phyloP scores from a whole-genome alignment of 2,797 vertebrate species.

The Ciconia nigra region DNA sequence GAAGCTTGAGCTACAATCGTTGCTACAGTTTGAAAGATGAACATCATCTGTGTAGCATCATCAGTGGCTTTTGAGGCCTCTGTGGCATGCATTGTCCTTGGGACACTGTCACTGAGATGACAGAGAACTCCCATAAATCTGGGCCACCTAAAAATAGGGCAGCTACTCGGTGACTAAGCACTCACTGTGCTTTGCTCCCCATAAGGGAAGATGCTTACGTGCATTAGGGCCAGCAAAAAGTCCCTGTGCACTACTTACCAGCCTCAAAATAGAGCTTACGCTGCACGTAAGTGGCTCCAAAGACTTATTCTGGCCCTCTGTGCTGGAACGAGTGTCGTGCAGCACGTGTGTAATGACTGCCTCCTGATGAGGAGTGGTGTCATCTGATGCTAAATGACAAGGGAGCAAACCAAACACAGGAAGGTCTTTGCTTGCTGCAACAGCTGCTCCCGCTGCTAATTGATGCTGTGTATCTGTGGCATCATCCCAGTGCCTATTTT shows the following conservation, averaged over 20 bases:
- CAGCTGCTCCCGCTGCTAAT: conserved; percentile 57
- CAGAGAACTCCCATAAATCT: background rate
- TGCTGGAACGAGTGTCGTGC: background rate
- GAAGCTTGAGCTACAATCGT: background rate
- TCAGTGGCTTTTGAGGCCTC: background rate
- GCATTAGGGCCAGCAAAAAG: background rate
- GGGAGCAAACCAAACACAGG: conserved; percentile 44
- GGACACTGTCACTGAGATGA: background rate
- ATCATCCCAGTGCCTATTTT: conserved; percentile 60
- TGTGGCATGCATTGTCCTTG: background rate
- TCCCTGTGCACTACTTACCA: background rate
- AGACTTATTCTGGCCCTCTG: background rate
- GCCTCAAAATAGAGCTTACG: background rate
- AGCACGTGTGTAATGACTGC: background rate
- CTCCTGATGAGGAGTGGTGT: conserved; percentile 37
- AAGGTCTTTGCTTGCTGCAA: conserved; percentile 53
- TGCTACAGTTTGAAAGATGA: background rate
- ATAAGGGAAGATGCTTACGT: background rate
- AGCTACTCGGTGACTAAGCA: background rate
- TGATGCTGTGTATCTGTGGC: conserved; percentile 57
- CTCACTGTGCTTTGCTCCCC: background rate
- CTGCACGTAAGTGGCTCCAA: background rate
- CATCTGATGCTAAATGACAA: conserved; percentile 51
- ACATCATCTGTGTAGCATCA: background rate
- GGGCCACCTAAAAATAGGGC: background rate